Evolutionary conservation across 2,797 vertebrate genomes (phyloP).

Genomic region (Sebastes hubbsi): DNA sequence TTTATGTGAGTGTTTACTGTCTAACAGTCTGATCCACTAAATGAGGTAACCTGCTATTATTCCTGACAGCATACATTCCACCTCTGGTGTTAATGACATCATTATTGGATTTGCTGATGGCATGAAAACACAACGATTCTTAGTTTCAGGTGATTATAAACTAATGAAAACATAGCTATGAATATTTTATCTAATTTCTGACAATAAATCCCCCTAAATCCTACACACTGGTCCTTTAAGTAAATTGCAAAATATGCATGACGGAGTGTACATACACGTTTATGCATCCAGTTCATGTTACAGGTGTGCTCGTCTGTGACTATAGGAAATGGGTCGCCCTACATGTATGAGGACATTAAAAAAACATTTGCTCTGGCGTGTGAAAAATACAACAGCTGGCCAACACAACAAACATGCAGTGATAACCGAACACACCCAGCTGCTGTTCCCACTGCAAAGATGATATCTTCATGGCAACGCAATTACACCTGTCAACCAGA

Average conservation of each 20-base stretch:
- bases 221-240: too few relatives aligned
- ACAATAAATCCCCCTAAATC: too few relatives aligned
- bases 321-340: not conserved
- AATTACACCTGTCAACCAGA: not conserved
- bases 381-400: not conserved
- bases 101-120: not conserved
- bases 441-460: not conserved
- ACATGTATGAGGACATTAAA: not conserved
- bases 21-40: not conserved
- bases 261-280: not conserved
- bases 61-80: conserved; percentile 16
- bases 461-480: not conserved
- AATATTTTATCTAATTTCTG: too few relatives aligned
- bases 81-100: not conserved
- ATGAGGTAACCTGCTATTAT: not conserved
- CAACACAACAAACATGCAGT: not conserved
- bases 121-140: too few relatives aligned
- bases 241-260: not conserved
- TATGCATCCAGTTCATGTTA: not conserved
- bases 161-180: too few relatives aligned
- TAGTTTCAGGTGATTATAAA: too few relatives aligned
- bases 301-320: not conserved
- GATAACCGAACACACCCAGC: conserved; percentile 13
- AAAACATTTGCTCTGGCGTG: not conserved
- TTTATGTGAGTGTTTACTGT: not conserved